These are phyloP conservation scores for Eristalinus sepulchralis DNA, from an alignment of 2,888 invertebrate species.

Conservation along the genomic window DNA sequence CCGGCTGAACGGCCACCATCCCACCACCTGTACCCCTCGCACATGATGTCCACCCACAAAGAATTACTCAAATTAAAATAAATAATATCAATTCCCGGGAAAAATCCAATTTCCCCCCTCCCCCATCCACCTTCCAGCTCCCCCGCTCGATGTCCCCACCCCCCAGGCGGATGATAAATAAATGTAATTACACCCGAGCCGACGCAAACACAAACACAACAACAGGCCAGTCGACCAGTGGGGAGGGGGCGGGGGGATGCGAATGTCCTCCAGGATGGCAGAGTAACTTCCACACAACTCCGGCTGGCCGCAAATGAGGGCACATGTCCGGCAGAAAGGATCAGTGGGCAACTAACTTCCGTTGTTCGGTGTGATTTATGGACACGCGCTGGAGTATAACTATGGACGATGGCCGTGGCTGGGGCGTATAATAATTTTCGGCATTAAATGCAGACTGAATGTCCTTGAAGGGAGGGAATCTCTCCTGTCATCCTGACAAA, in stretches of 20 bases:
- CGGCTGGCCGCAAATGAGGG: neutral
- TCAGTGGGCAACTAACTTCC: conserved; percentile 13
- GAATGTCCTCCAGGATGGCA: neutral
- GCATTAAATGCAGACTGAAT: conserved; percentile 39
- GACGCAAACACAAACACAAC: neutral
- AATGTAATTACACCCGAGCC: conserved; percentile 54
- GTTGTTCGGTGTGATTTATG: conserved; percentile 40
- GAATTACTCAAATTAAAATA: conserved; percentile 56
- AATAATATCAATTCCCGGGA: conserved; percentile 38
- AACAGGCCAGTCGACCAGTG: too few relatives aligned
- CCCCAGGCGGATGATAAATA: conserved; percentile 38
- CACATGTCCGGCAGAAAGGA: conserved; percentile 28
- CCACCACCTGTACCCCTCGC: neutral
- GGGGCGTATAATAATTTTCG: conserved; percentile 32
- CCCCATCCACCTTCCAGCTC: neutral
- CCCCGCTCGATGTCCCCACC: neutral
- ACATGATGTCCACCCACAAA: conserved; percentile 1
- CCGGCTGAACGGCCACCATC: neutral
- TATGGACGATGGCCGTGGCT: neutral
- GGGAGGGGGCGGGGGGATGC: too few relatives aligned
- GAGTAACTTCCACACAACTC: neutral
- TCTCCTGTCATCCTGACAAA: conserved; percentile 16
- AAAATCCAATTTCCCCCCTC: conserved; percentile 42
- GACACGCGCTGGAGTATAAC: conserved; percentile 15
- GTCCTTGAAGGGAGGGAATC: conserved; percentile 32